Percentiles rank a stretch among this genome's conserved stretches.
phyloP scores from a whole-genome alignment of 23 tunicate genomes.

The Trididemnum clinides region DNA sequence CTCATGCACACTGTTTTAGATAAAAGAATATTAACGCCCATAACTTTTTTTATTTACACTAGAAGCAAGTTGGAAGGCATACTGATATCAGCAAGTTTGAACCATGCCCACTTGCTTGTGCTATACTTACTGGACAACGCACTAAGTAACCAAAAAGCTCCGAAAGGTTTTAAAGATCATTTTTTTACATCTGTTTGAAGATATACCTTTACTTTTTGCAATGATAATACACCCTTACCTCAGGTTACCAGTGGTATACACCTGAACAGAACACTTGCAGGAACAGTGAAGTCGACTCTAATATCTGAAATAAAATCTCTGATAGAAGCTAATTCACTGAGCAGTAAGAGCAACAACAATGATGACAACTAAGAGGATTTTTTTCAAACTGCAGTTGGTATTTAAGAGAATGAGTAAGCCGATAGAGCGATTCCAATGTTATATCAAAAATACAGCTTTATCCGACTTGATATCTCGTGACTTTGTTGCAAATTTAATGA shows the following conservation, averaged over 20 bases:
- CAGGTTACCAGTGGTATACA: neutral
- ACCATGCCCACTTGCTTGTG: constrained; percentile 1
- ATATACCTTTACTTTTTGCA: neutral
- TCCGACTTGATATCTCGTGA: neutral
- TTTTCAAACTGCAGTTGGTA: constrained; percentile 1
- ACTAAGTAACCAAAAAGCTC: neutral
- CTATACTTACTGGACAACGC: constrained; percentile 8
- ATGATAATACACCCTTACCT: neutral
- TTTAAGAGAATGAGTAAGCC: neutral
- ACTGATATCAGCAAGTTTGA: neutral
- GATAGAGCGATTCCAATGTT: neutral
- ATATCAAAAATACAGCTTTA: neutral
- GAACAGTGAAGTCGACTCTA: neutral
- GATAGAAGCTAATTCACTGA: neutral
- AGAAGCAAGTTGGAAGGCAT: constrained; percentile 10
- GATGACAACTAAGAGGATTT: neutral
- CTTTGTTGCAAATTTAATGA: neutral
- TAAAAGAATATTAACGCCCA: neutral
- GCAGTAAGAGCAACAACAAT: neutral
- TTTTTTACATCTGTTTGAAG: constrained; percentile 2
- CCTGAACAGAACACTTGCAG: neutral
- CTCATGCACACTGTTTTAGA: neutral
- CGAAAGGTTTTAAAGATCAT: constrained; percentile 4
- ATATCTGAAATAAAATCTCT: neutral
- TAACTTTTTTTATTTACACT: neutral